Evolutionary conservation across 2,888 invertebrate genomes (phyloP), one percentile per base, ranked within the genome.

Genomic region (Apotomis capreana): DNA sequence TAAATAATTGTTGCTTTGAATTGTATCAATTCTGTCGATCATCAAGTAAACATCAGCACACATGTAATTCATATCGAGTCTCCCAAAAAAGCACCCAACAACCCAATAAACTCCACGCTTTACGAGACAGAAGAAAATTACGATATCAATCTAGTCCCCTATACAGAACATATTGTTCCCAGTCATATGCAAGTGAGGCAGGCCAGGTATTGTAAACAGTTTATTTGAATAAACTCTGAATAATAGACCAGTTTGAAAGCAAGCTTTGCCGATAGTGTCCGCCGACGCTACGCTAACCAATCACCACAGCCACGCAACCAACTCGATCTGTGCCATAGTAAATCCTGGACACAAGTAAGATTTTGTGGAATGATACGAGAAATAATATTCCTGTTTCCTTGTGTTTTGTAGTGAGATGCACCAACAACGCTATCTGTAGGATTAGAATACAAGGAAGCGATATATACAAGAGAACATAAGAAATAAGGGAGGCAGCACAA

Each of bases 231-330:
- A 75, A 55, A 72, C 62, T 36, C 68, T 68, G 57, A 59, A 72
- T 61, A 69, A 71, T 68, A 70, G 69, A 69, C 73, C 63, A 70
- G 74, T 74, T 68, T 72, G 74, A 74, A 72, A 70, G 64, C 70
- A 61, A 65, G 69, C 69, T 60, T 59, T 62, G 60, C 73, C 61
- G 76, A 76, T 77, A 77, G 72, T 73, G 76, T 73, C 75, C 74
- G 68, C 74, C 75, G 74, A 71, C 74, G 76, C 71, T 70, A 74
- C 70, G 60, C 61, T 70, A 73, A 75, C 74, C 75, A 74, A 74
- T 75, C 75, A 73, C 76, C 68, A 74, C 54, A 60, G 36, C 54
- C 76, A 76, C 75, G 74, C 76, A 73, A 70, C 63, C 49, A 49
- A 54, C 73, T 65, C 70, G 71, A 68, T 76, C 70, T 74, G 64